Conservation (phyloP, 1,140 invertebrate genomes). For the Hermatobates lingyangjiaoensis region DNA sequence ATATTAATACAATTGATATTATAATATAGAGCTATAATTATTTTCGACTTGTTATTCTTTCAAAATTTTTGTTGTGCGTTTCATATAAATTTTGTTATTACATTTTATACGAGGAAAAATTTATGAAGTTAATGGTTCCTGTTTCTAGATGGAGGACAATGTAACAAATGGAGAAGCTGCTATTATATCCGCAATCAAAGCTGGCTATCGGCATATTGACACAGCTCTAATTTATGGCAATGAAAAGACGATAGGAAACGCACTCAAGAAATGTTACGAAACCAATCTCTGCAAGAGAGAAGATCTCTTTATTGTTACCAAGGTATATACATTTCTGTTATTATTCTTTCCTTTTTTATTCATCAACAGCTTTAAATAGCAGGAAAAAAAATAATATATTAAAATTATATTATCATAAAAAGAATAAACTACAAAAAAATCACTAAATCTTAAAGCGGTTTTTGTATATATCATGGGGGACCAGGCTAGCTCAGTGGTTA, state of each 20-base stretch:
- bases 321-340: constrained; percentile 28
- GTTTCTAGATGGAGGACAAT: not conserved
- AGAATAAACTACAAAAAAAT: too few relatives aligned
- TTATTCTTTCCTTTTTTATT: not conserved
- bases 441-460: too few relatives aligned
- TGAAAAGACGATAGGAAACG: constrained; percentile 55
- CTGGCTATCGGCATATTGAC: constrained; percentile 59
- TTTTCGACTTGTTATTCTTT: too few relatives aligned
- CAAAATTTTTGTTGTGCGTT: too few relatives aligned
- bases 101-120: too few relatives aligned
- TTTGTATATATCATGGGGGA: too few relatives aligned
- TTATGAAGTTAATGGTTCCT: too few relatives aligned
- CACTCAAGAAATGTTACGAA: constrained; percentile 50
- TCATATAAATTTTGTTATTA: too few relatives aligned
- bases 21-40: too few relatives aligned
- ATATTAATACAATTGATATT: too few relatives aligned
- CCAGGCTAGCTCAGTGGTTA: too few relatives aligned
- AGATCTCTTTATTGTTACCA: constrained; percentile 66
- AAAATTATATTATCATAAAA: too few relatives aligned
- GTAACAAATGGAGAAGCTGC: constrained; percentile 23
- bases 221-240: constrained; percentile 65
- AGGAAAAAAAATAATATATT: not conserved
- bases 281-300: constrained; percentile 45
- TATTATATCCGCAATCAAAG: constrained; percentile 33
- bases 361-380: not conserved